Evolutionary conservation across 1,140 invertebrate genomes (phyloP), one percentile per base, ranked within the genome.

Genomic region (Nephila pilipes): DNA sequence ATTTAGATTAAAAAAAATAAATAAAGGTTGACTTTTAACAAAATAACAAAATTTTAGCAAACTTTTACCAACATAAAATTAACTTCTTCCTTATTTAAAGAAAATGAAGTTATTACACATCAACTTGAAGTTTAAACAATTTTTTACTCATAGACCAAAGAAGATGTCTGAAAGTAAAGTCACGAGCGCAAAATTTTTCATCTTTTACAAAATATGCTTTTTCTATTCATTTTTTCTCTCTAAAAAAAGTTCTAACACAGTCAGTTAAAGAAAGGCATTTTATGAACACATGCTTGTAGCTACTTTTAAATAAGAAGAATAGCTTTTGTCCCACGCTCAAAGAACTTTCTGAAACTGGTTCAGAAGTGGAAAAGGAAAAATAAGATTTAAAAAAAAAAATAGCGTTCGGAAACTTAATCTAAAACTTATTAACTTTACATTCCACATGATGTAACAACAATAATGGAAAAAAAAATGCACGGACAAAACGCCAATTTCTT

Each of bases 381-480:
- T 32, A 57, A 88, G 22, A 38, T 69, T 22, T 25, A 88, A 54
- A 75, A 69, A 58, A 87, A 87, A 87, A 63, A 88, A 85, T 32
- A 69, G 57, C 60, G 81, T 85, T 85, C 90, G 58, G 58, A 87
- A 93, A 93, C 91, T 93, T 93, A 93, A 93, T 93, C 91, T 93
- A 93, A 93, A 93, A 93, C 91, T 93, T 93, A 93, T 93, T 93
- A 93, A 93, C 91, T 93, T 93, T 87, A 46, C 83, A 93, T 93
- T 93, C 91, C 91, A 93, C 91, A 87, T 93, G 91, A 93, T 93
- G 91, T 93, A 93, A 93, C 91, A 93, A 80, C 91, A 93, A 93
- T 93, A 93, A 93, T 93, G 83, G 91, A 65, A 79, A 85, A 87
- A n/a, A n/a, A 81, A 87, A 87, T 36, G 46, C 36, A 69, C 36